Conservation (phyloP, 2,888 invertebrate genomes). For the Thysanoteuthis rhombus region DNA sequence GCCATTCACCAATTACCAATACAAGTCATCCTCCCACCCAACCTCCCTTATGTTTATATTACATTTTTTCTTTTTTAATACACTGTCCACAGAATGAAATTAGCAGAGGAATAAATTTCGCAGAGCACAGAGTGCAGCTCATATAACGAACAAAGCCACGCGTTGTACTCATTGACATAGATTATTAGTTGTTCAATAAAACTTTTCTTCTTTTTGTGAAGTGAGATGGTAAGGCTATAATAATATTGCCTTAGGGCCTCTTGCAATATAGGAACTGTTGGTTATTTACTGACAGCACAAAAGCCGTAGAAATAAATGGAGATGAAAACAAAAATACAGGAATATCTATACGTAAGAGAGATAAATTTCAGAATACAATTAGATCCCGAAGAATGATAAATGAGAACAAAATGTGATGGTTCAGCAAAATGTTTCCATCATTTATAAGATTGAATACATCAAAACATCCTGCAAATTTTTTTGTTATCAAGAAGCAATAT, state of each 20-base stretch:
- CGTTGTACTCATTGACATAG: neutral
- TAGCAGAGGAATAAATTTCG: neutral
- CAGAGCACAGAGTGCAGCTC: neutral
- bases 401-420: too few relatives aligned
- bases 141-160: neutral
- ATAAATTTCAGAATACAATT: too few relatives aligned
- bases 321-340: neutral
- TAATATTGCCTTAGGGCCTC: neutral
- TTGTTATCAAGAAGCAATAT: too few relatives aligned
- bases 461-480: too few relatives aligned
- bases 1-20: neutral
- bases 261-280: neutral
- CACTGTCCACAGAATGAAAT: neutral
- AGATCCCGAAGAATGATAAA: too few relatives aligned
- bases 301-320: neutral
- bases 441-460: too few relatives aligned
- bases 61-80: too few relatives aligned
- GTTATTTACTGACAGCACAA: neutral
- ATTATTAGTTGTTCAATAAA: neutral
- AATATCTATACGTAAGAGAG: neutral
- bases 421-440: too few relatives aligned
- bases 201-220: neutral
- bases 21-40: neutral
- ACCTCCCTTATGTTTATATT: neutral
- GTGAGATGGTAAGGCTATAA: neutral